Percentiles rank a stretch among this genome's conserved stretches.
Conservation (phyloP, 2,113 vertebrate species). For the Martes martes region DNA sequence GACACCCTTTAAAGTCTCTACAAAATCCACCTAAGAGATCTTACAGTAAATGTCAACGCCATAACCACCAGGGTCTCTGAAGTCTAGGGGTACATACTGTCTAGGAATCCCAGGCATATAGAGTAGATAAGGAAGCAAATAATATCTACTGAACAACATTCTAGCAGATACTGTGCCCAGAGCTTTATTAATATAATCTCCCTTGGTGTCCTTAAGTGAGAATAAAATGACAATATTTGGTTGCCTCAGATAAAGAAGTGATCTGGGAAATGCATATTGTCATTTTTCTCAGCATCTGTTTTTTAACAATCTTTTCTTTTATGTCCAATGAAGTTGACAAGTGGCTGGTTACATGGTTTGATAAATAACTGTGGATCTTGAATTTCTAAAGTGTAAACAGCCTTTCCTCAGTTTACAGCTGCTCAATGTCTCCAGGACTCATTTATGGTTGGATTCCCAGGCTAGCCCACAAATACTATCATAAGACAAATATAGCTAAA, state of each 20-base stretch:
- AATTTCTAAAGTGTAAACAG: background rate
- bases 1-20: background rate
- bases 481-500: background rate
- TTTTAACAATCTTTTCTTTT: slow-evolving; percentile 9
- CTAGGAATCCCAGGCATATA: background rate
- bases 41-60: background rate
- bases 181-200: background rate
- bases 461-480: background rate
- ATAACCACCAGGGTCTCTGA: background rate
- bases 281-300: background rate
- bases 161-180: background rate
- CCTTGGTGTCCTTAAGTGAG: background rate
- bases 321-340: background rate
- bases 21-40: background rate
- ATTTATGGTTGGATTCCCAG: background rate
- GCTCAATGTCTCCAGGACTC: background rate
- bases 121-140: background rate
- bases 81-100: background rate
- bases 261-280: background rate
- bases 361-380: background rate
- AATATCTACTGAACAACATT: background rate
- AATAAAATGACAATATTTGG: background rate
- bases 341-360: background rate
- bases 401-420: background rate
- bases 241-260: background rate